Conservation (phyloP, 2,888 invertebrate species). For the Hydriomena furcata region DNA sequence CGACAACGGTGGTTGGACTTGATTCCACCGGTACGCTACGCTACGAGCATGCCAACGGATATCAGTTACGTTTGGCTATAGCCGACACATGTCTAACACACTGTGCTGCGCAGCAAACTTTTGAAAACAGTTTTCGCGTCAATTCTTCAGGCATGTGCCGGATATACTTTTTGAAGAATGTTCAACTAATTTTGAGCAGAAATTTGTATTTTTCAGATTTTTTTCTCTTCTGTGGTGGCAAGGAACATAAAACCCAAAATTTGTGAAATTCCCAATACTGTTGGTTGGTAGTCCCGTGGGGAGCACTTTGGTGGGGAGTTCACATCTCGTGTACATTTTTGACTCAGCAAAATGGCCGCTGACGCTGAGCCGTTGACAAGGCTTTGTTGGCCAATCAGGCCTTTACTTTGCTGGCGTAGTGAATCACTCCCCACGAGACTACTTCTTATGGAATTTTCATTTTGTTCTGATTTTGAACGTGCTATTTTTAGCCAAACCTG, state of each 20-base stretch:
- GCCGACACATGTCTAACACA: too few relatives aligned
- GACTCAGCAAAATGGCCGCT: conserved; percentile 87
- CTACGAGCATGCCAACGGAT: too few relatives aligned
- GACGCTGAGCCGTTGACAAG: too few relatives aligned
- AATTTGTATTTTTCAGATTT: conserved; percentile 54
- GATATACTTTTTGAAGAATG: conserved; percentile 27
- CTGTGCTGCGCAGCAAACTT: conserved; percentile 55
- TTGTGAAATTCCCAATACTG: conserved; percentile 84
- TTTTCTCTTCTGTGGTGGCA: conserved; percentile 58
- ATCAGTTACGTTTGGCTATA: too few relatives aligned
- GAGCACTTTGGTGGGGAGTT: conserved; percentile 85
- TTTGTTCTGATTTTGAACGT: conserved; percentile 62
- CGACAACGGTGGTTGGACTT: too few relatives aligned
- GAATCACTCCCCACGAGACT: conserved; percentile 78
- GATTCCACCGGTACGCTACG: too few relatives aligned
- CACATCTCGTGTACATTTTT: conserved; percentile 84
- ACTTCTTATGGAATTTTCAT: conserved; percentile 80
- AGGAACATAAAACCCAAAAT: conserved; percentile 81
- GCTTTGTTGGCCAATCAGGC: conserved; percentile 77
- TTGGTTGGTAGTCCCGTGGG: too few relatives aligned
- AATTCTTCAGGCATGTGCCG: conserved; percentile 31
- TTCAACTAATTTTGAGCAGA: conserved; percentile 33
- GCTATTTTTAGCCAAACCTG: conserved; percentile 48
- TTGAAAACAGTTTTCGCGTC: conserved; percentile 58
- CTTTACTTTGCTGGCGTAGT: conserved; percentile 70